Percentiles rank a stretch among this genome's conserved stretches.
Conservation (phyloP, 2,113 vertebrate species). For the Lophochroa leadbeateri region DNA sequence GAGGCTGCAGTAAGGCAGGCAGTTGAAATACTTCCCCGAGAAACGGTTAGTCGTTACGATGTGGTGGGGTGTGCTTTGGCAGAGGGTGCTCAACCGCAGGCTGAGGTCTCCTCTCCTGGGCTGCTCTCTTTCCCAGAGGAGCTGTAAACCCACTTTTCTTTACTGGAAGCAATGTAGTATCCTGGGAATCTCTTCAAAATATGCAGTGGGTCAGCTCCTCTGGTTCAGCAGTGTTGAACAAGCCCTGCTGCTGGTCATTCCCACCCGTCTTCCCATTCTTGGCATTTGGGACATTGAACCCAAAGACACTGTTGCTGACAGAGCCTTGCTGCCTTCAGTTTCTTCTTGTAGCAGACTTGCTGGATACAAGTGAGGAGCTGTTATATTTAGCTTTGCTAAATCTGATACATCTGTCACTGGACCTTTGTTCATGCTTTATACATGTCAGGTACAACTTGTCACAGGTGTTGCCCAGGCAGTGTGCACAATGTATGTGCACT, state of each 20-base stretch:
- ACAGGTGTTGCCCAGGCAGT: rapidly evolving
- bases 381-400: not conserved
- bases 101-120: rapidly evolving
- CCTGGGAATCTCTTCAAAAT: slow-evolving; percentile 9
- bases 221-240: not conserved
- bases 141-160: not conserved
- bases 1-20: not conserved
- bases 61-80: not conserved
- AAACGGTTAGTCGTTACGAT: not conserved
- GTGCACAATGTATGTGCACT: rapidly evolving
- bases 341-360: not conserved
- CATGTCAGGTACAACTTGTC: rapidly evolving
- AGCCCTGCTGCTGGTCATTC: not conserved
- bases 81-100: not conserved
- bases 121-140: not conserved
- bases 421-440: not conserved
- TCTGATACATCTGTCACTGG: rapidly evolving
- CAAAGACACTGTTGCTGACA: rapidly evolving
- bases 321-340: not conserved
- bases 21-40: not conserved
- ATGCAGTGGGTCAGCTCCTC: not conserved
- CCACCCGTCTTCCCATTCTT: not conserved
- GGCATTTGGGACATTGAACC: rapidly evolving
- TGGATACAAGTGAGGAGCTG: rapidly evolving
- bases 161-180: not conserved